A percentile compares a stretch with the other conserved stretches of the same genome.
Conservation (phyloP, 2,888 invertebrate genomes). For the Cantharis flavilabris region DNA sequence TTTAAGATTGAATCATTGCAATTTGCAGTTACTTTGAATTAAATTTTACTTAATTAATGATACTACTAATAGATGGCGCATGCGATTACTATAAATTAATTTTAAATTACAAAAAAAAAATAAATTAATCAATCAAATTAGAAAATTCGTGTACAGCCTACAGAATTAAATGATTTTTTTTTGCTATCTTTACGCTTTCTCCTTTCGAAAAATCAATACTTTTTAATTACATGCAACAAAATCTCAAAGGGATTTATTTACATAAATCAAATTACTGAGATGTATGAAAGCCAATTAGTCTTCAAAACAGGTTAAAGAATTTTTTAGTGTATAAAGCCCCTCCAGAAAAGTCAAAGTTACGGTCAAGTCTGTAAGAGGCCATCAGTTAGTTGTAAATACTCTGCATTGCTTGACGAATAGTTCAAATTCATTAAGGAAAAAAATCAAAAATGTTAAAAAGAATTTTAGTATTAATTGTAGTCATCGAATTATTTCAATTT, state of each 20-base stretch:
- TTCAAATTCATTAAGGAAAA: not conserved
- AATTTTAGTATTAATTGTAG: not conserved
- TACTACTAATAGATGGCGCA: not conserved
- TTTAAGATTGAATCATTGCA: not conserved
- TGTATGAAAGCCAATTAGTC: not conserved
- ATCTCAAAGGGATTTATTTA: not conserved
- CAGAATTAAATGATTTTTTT: not conserved
- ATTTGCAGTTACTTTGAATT: not conserved
- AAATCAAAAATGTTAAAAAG: not conserved
- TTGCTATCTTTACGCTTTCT: not conserved
- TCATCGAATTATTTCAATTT: not conserved
- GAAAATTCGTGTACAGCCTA: not conserved
- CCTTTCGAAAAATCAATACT: not conserved
- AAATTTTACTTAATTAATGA: not conserved
- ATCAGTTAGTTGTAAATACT: constrained; percentile 46
- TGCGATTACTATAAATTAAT: not conserved
- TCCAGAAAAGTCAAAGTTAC: constrained; percentile 45
- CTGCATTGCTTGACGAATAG: constrained; percentile 29
- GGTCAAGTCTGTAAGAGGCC: constrained; percentile 48
- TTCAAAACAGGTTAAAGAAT: constrained; percentile 18
- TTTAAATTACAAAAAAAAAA: not conserved
- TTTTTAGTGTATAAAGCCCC: constrained; percentile 18
- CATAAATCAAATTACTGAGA: not conserved
- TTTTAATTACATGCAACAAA: not conserved
- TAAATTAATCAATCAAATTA: not conserved